Evolutionary conservation across 2,113 vertebrate species (phyloP).

Genomic region (Geococcyx californianus): DNA sequence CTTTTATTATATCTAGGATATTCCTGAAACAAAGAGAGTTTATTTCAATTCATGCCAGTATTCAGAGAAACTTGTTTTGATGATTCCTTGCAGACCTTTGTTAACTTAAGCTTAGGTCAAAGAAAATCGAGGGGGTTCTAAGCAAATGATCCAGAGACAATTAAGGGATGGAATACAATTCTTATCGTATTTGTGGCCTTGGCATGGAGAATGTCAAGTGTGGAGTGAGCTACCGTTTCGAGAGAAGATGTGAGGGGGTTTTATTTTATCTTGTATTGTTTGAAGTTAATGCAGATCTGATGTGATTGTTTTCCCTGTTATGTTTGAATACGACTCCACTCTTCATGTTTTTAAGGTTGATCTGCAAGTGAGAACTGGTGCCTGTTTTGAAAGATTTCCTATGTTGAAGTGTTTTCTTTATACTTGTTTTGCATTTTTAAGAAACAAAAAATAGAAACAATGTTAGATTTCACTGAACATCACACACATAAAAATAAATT

Average conservation of each 20-base stretch:
- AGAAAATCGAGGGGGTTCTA: neutral
- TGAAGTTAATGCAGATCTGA: neutral
- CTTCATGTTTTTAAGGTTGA: neutral
- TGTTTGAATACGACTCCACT: neutral
- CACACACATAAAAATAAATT: neutral
- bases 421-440: fast-evolving
- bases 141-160: neutral
- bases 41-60: neutral
- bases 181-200: neutral
- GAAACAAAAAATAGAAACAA: neutral
- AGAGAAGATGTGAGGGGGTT: neutral
- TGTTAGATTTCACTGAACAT: neutral
- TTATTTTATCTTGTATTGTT: neutral
- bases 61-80: neutral
- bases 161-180: neutral
- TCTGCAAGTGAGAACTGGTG: neutral
- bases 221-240: neutral
- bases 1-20: neutral
- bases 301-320: neutral
- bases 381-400: neutral
- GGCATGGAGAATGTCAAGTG: neutral
- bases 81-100: neutral
- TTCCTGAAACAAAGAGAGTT: neutral
- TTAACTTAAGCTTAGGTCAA: neutral
- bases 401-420: neutral